Conservation (phyloP, 2,113 vertebrate species). For the Alectura lathami region DNA sequence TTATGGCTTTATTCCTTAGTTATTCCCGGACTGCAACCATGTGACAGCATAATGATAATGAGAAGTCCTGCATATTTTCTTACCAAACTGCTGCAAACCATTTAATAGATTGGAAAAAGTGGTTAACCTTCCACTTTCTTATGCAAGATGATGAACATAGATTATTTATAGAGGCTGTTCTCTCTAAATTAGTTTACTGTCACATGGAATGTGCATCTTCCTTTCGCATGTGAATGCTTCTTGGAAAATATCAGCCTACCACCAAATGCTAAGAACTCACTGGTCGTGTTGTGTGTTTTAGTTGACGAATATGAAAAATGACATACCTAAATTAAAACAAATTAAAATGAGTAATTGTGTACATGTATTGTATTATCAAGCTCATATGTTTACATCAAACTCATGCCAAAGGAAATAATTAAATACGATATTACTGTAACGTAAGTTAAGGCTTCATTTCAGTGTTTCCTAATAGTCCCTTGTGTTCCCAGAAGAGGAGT, state of each 20-base stretch:
- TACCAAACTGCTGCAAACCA: constrained; percentile 50
- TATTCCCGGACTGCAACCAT: background rate
- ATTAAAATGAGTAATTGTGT: constrained; percentile 26
- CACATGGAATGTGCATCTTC: constrained; percentile 35
- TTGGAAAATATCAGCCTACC: background rate
- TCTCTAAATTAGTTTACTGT: constrained; percentile 50
- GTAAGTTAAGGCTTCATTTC: background rate
- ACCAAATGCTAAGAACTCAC: constrained; percentile 10
- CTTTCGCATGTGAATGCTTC: constrained; percentile 36
- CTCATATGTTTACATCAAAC: constrained; percentile 12
- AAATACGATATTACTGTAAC: background rate
- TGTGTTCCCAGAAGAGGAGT: background rate
- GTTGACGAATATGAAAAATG: constrained; percentile 42
- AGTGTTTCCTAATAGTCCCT: background rate
- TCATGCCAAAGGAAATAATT: constrained; percentile 26
- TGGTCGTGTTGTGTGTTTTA: background rate
- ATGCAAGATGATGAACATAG: constrained; percentile 51
- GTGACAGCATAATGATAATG: background rate
- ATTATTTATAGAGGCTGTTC: constrained; percentile 49
- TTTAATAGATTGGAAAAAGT: constrained; percentile 49
- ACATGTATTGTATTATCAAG: background rate
- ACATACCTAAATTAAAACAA: constrained; percentile 9
- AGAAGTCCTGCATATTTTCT: constrained; percentile 59
- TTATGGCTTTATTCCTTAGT: constrained; percentile 32
- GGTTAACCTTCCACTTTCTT: constrained; percentile 51